Evolutionary conservation across 37 sponge, comb jelly and placozoan species (phyloP).

Genomic region (Halisarca cf. caerulea): DNA sequence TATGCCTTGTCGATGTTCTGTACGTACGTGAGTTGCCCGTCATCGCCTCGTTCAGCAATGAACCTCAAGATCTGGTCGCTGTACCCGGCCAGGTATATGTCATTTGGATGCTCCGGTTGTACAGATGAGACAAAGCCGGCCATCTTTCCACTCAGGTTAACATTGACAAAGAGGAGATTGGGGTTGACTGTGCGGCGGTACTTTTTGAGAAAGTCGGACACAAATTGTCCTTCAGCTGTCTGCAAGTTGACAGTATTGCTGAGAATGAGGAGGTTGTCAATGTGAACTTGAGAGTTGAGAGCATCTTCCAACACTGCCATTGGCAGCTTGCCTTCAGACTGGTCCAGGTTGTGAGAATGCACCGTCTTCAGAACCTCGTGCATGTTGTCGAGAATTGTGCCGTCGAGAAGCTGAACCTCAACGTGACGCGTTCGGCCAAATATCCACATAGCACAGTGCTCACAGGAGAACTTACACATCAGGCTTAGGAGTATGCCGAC

Average conservation of each 20-base stretch:
- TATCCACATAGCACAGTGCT: constrained; percentile 76
- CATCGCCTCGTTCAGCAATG: constrained; percentile 93
- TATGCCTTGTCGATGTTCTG: constrained; percentile 94
- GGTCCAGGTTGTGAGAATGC: constrained; percentile 5
- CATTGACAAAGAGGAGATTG: constrained; percentile 91
- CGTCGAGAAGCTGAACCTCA: constrained; percentile 70
- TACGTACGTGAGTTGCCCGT: constrained; percentile 86
- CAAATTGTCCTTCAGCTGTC: constrained; percentile 29
- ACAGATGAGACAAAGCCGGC: constrained; percentile 56
- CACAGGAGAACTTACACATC: constrained; percentile 97
- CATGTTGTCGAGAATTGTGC: constrained; percentile 87
- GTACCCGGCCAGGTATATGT: constrained; percentile 91
- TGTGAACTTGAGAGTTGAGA: constrained; percentile 40
- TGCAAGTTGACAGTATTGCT: constrained; percentile 58
- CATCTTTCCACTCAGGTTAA: constrained; percentile 76
- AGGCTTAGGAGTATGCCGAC: constrained; percentile 90
- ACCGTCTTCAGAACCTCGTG: constrained; percentile 21
- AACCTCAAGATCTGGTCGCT: constrained; percentile 96
- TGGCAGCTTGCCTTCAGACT: constrained; percentile 43
- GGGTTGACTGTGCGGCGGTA: constrained; percentile 88
- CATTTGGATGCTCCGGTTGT: constrained; percentile 82
- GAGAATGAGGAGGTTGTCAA: constrained; percentile 88
- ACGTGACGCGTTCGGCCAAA: constrained; percentile 49
- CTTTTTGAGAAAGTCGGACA: constrained; percentile 79
- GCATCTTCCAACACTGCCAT: constrained; percentile 29